Evolutionary conservation across 92 coral and sea anemone genomes (phyloP).

Genomic region (Paragorgia papillata): DNA sequence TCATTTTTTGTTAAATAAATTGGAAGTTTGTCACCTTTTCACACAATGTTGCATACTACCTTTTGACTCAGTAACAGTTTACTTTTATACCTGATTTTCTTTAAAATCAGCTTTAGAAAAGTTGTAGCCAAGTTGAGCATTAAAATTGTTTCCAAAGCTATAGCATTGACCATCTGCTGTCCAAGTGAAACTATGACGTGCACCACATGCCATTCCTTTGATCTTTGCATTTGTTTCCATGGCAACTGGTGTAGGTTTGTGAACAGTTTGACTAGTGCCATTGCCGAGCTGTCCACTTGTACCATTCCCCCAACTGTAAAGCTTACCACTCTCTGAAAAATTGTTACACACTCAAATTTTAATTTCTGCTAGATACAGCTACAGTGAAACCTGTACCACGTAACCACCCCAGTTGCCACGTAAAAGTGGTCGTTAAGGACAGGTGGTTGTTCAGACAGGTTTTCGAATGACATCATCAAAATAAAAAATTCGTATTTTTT

Average conservation of each 20-base stretch:
- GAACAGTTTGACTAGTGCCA: slow-evolving; percentile 68
- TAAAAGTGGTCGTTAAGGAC: too few species aligned
- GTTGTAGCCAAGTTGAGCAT: slow-evolving; percentile 96
- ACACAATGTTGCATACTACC: too few species aligned
- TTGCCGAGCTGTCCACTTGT: slow-evolving; percentile 97
- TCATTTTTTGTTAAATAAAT: too few species aligned
- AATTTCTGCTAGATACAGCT: not conserved
- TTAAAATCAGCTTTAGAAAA: slow-evolving; percentile 95
- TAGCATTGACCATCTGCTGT: slow-evolving; percentile 89
- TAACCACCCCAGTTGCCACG: too few species aligned
- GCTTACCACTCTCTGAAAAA: slow-evolving; percentile 63
- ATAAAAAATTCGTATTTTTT: too few species aligned
- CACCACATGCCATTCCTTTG: slow-evolving; percentile 88
- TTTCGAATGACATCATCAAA: too few species aligned
- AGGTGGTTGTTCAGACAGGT: too few species aligned
- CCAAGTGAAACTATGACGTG: slow-evolving; percentile 94
- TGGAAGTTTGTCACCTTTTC: too few species aligned
- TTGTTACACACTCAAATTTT: not conserved
- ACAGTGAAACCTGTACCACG: not conserved
- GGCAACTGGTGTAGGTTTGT: slow-evolving; percentile 68
- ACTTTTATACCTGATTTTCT: slow-evolving; percentile 80
- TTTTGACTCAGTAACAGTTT: too few species aligned
- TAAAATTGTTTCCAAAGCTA: slow-evolving; percentile 96
- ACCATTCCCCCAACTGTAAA: slow-evolving; percentile 97
- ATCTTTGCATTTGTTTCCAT: slow-evolving; percentile 67